Evolutionary conservation across 2,888 invertebrate genomes (phyloP).

Genomic region (Thyatira batis): DNA sequence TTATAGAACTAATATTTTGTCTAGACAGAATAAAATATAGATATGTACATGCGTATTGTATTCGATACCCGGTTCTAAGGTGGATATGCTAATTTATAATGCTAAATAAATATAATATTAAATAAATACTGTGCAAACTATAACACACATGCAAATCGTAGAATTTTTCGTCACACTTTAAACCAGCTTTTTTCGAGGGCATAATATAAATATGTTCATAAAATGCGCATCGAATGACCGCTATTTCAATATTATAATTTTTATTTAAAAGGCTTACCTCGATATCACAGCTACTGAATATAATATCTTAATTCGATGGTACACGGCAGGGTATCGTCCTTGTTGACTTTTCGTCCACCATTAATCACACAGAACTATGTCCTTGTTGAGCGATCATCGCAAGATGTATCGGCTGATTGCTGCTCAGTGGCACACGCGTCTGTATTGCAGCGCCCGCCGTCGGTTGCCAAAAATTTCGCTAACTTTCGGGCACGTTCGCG

Average conservation of each 20-base stretch:
- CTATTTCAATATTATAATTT: slow-evolving; percentile 21
- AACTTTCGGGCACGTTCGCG: slow-evolving; percentile 53
- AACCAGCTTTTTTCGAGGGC: slow-evolving; percentile 36
- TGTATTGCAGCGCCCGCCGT: slow-evolving; percentile 32
- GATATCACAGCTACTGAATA: slow-evolving; percentile 43
- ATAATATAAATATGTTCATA: slow-evolving; percentile 22
- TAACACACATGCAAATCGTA: no score
- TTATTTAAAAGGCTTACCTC: slow-evolving; percentile 45
- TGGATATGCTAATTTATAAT: not conserved
- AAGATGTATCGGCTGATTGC: slow-evolving; percentile 53
- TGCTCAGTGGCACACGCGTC: slow-evolving; percentile 37
- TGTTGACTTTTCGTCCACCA: slow-evolving; percentile 40
- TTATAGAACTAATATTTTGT: no score
- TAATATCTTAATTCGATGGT: slow-evolving; percentile 35
- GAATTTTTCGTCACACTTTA: slow-evolving; percentile 28
- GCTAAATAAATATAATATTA: not conserved
- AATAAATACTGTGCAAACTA: not conserved
- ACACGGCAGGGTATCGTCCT: slow-evolving; percentile 41
- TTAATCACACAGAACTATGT: slow-evolving; percentile 55
- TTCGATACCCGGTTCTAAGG: no score
- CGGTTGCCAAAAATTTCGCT: slow-evolving; percentile 76
- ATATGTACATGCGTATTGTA: no score
- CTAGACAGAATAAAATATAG: not conserved
- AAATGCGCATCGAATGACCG: slow-evolving; percentile 14
- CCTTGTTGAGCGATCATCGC: slow-evolving; percentile 58